Percentiles rank a stretch among this genome's conserved stretches.
Evolutionary conservation across 2,888 invertebrate genomes (phyloP).

Genomic region (Pterostichus madidus): DNA sequence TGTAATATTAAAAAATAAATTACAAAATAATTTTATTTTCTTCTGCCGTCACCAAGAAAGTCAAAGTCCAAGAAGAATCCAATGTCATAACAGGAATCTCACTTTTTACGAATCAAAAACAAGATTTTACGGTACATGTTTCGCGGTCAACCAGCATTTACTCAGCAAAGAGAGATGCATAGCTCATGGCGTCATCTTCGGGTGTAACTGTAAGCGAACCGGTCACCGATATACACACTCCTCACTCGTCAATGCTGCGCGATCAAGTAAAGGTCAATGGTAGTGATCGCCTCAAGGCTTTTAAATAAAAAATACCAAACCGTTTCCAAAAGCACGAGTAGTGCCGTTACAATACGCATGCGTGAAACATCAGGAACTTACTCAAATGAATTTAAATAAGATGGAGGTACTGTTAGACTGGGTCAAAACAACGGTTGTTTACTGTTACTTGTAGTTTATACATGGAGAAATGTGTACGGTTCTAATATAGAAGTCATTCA

Average conservation of each 20-base stretch:
- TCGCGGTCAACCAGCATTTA: conserved; percentile 25
- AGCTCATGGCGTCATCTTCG: conserved; percentile 40
- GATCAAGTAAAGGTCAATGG: conserved; percentile 43
- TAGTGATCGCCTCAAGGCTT: conserved; percentile 39
- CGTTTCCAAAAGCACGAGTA: conserved; percentile 26
- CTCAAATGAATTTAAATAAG: conserved; percentile 33
- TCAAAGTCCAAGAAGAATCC: neutral
- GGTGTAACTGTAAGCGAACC: conserved; percentile 35
- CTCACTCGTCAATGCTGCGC: conserved; percentile 3
- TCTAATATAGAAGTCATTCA: conserved; percentile 17
- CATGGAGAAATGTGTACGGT: neutral
- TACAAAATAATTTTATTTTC: neutral
- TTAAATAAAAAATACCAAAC: conserved; percentile 38
- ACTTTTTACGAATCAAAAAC: conserved; percentile 3
- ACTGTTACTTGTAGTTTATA: conserved; percentile 29
- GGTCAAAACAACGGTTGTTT: conserved; percentile 47
- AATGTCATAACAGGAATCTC: conserved; percentile 37
- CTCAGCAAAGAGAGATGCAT: conserved; percentile 8
- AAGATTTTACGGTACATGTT: conserved; percentile 26
- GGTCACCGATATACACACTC: conserved; percentile 5
- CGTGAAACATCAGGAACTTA: conserved; percentile 40
- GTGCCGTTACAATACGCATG: conserved; percentile 31
- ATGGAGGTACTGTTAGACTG: conserved; percentile 44
- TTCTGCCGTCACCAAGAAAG: neutral
- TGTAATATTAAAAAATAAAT: neutral